phyloP scores from a whole-genome alignment of 2,113 vertebrate species.

The Anser cygnoides region DNA sequence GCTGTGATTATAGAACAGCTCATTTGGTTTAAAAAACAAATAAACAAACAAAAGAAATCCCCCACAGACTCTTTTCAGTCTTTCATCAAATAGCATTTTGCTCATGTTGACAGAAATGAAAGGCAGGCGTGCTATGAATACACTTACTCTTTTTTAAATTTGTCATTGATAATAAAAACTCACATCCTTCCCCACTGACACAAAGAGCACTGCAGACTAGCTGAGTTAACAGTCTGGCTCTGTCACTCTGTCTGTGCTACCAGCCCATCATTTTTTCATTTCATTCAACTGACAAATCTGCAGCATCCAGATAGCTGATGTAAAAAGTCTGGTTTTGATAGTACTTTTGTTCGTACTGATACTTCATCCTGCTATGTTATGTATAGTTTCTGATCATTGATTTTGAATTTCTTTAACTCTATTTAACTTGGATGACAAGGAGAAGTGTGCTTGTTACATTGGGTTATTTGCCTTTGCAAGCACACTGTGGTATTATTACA shows the following conservation, averaged over 20 bases:
- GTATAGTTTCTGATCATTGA: background rate
- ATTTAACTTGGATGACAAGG: background rate
- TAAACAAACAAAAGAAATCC: background rate
- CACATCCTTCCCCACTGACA: background rate
- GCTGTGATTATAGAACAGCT: background rate
- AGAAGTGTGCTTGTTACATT: rapidly evolving
- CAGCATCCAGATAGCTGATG: background rate
- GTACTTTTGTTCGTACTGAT: background rate
- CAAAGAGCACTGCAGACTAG: background rate
- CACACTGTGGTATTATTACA: background rate
- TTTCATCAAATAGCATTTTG: background rate
- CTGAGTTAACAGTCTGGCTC: background rate
- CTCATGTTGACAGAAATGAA: constrained; percentile 10
- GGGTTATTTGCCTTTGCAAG: background rate
- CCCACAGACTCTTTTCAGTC: background rate
- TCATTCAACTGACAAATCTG: background rate
- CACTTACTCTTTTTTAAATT: background rate
- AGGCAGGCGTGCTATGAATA: background rate
- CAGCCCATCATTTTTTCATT: background rate
- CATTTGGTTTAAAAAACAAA: background rate
- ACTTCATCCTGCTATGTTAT: background rate
- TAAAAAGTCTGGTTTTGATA: background rate
- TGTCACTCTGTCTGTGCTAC: background rate
- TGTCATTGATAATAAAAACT: background rate
- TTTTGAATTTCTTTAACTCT: background rate